phyloP scores from a whole-genome alignment of 2,113 vertebrate species.

The Electrona antarctica region DNA sequence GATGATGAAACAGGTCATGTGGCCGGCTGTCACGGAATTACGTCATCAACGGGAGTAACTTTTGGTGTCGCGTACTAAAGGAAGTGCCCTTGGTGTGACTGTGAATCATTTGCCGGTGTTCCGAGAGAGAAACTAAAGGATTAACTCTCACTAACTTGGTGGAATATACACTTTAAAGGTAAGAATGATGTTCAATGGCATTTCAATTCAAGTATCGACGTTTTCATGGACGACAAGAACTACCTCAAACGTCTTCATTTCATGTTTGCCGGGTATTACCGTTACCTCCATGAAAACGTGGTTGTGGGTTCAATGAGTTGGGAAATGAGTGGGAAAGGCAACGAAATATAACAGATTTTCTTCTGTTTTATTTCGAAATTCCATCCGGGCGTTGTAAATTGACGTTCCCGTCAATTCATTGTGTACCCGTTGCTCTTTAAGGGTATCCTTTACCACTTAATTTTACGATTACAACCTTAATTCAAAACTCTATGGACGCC shows the following conservation, averaged over 20 bases:
- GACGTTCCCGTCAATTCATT: too few relatives aligned
- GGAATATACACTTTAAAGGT: constrained; percentile 1
- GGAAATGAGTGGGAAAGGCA: too few relatives aligned
- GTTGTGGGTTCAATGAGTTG: background rate
- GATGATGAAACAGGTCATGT: constrained; percentile 50
- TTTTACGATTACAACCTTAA: too few relatives aligned
- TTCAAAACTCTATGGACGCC: too few relatives aligned
- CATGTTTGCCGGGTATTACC: background rate
- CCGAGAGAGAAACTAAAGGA: background rate
- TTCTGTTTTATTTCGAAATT: too few relatives aligned
- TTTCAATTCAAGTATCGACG: too few relatives aligned
- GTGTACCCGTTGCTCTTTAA: too few relatives aligned
- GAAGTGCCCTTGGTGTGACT: background rate
- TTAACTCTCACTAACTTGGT: background rate
- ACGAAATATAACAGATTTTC: too few relatives aligned
- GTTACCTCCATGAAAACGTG: constrained; percentile 28
- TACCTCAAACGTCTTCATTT: background rate
- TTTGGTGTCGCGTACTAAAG: background rate
- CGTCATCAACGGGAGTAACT: constrained; percentile 19
- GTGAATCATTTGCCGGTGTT: too few relatives aligned
- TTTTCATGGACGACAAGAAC: too few relatives aligned
- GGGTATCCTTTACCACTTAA: too few relatives aligned
- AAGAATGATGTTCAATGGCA: background rate
- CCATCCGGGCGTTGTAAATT: too few relatives aligned
- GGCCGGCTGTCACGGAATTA: constrained; percentile 45